phyloP scores from a whole-genome alignment of 1,140 invertebrate genomes.

The Drosophila tani region DNA sequence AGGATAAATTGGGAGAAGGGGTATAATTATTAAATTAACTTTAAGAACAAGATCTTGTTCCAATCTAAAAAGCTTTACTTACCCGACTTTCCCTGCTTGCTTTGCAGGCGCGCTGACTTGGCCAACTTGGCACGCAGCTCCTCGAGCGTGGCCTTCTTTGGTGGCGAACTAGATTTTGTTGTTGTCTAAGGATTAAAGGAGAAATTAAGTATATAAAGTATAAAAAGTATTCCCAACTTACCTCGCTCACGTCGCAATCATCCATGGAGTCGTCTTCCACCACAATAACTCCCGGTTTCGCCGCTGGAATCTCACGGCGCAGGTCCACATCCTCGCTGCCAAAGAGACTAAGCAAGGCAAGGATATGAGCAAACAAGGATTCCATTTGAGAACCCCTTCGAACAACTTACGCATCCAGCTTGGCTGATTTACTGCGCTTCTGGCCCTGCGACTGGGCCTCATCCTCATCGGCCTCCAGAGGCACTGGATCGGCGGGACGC shows the following conservation, averaged over 20 bases:
- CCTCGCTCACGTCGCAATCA: constrained; percentile 86
- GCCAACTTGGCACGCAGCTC: constrained; percentile 88
- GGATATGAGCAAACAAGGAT: not conserved
- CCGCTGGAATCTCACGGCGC: constrained; percentile 86
- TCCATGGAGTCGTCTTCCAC: constrained; percentile 88
- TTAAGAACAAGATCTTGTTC: no score
- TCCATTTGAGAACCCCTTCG: not conserved
- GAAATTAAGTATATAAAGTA: not conserved
- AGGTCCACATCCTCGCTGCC: constrained; percentile 96
- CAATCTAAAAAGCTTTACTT: not conserved
- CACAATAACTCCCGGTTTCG: constrained; percentile 48
- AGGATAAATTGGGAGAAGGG: no score
- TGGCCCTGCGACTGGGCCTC: constrained; percentile 59
- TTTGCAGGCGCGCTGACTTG: constrained; percentile 86
- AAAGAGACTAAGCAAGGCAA: constrained; percentile 89
- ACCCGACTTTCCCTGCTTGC: constrained; percentile 53
- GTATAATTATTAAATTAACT: no score
- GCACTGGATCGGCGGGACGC: constrained; percentile 49
- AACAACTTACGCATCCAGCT: constrained; percentile 91
- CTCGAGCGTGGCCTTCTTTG: constrained; percentile 78
- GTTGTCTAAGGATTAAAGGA: constrained; percentile 2
- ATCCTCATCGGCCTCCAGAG: constrained; percentile 30
- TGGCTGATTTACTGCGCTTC: constrained; percentile 91
- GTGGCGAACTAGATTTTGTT: constrained; percentile 10
- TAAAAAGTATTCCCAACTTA: constrained; percentile 44